Percentiles rank a stretch among this genome's conserved stretches.
Evolutionary conservation across 1,140 invertebrate species (phyloP).

Genomic region (Cydia pomonella): DNA sequence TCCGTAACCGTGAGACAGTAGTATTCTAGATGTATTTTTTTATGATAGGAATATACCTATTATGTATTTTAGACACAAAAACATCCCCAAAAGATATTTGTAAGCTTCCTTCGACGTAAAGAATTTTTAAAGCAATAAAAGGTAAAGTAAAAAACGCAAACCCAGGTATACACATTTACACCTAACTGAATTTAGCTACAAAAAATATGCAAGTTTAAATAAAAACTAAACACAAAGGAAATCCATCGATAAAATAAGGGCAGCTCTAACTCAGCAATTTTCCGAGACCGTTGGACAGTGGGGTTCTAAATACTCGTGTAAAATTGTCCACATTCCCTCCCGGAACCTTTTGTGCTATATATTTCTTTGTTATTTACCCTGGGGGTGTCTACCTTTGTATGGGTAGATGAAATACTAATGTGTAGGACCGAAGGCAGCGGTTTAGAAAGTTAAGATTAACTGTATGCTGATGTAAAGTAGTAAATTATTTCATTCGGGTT

Average conservation of each 20-base stretch:
- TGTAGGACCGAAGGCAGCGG: constrained; percentile 19
- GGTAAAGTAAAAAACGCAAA: too few species aligned
- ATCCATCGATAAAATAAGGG: constrained; percentile 35
- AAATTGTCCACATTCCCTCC: constrained; percentile 78
- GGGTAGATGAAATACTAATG: constrained; percentile 34
- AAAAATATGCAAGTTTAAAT: too few species aligned
- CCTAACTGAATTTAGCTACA: too few species aligned
- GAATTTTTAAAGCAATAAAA: too few species aligned
- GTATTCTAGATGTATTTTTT: too few species aligned
- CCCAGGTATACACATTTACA: too few species aligned
- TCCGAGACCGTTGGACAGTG: constrained; percentile 78
- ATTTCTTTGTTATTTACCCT: constrained; percentile 78
- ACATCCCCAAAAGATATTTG: too few species aligned
- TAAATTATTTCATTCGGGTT: background rate
- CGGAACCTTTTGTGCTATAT: constrained; percentile 75
- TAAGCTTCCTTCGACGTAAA: too few species aligned
- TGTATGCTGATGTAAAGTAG: background rate
- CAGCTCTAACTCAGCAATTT: constrained; percentile 59
- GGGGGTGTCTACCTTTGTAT: constrained; percentile 47
- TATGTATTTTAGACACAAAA: too few species aligned
- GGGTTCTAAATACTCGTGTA: constrained; percentile 79
- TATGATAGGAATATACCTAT: too few species aligned
- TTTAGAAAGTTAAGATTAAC: constrained; percentile 25
- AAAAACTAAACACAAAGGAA: too few species aligned
- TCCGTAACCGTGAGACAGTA: too few species aligned